Base-by-base conservation (phyloP, 2,113 vertebrate species). In the Caranx ignobilis region DNA sequence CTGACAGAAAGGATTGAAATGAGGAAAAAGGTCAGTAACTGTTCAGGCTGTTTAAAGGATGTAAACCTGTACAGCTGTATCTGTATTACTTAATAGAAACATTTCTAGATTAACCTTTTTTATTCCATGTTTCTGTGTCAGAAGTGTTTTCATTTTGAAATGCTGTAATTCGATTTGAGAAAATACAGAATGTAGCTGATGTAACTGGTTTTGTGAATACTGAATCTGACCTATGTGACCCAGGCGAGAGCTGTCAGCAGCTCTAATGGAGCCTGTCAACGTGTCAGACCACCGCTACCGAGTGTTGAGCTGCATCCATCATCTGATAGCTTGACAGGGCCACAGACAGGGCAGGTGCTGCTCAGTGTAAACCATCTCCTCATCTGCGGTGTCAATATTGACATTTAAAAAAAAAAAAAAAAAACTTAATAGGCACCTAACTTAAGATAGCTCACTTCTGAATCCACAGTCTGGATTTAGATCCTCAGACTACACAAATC, bases 401-500 rank as follows among this genome's bases (percentile, higher is more conserved):
- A 87, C 82, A 63, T 81, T 73, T 39, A 11, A 31, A 61, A 77
- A 41, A 77, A 72, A 35, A 43, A 50, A 11, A 31, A 61, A 77
- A 41, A 77, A 72, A 31, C 43, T 55, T 65, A n/a, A 74, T 71
- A 67, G 56, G 43, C 13, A 60, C 50, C 45, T 19, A 26, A 62
- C 21, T 77, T 61, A 43, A 69, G 70, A 75, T 64, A 57, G 35
- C 7, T 32, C 16, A 45, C 60, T 66, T 80, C 50, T 59, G 39
- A 83, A 84, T 77, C 54, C 7, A 11, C 48, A 69, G 67, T 83
- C 75, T 74, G 78, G 47, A 79, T 84, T 81, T 55, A 60, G 37
- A 79, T 57, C 71, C 64, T 75, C 84, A 91, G 89, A 93, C 89
- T 88, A 87, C 77, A 92, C 83, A 88, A 84, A 41, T 71, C 67